These are phyloP conservation scores for Macquaria australasica DNA, from an alignment of 2,113 vertebrate genomes.

Conservation along the genomic window DNA sequence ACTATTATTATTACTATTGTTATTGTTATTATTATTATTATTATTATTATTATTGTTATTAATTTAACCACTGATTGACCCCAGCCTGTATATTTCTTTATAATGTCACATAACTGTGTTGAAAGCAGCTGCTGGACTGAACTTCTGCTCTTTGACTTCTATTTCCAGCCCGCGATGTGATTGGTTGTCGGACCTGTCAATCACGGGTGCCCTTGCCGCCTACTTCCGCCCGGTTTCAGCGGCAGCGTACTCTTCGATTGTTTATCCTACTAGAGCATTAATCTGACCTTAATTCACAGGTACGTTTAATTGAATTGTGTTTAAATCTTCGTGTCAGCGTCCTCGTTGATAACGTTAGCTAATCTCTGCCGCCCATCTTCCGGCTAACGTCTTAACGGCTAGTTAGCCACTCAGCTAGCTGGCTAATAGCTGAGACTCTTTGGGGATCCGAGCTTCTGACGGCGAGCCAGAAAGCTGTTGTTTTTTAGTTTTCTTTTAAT, in stretches of 20 bases:
- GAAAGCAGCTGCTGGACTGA: slow-evolving; percentile 30
- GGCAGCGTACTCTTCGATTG: slow-evolving; percentile 48
- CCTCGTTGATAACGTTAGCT: neutral
- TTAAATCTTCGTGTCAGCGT: neutral
- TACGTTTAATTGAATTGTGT: slow-evolving; percentile 34
- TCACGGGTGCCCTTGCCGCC: slow-evolving; percentile 75
- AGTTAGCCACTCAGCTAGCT: slow-evolving; percentile 52
- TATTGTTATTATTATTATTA: too few relatives aligned
- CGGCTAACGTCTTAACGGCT: slow-evolving; percentile 30
- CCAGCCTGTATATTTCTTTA: neutral
- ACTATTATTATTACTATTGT: too few relatives aligned
- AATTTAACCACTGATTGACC: neutral
- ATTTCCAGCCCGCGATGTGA: slow-evolving; percentile 34
- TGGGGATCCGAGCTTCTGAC: neutral
- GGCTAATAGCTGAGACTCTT: slow-evolving; percentile 4
- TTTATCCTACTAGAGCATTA: slow-evolving; percentile 46
- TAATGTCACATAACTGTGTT: slow-evolving; percentile 4
- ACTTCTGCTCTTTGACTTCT: slow-evolving; percentile 26
- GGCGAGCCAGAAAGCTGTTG: neutral
- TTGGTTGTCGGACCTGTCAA: slow-evolving; percentile 61
- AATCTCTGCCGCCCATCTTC: neutral
- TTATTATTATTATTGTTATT: too few relatives aligned
- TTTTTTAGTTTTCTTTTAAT: neutral
- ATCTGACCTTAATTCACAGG: slow-evolving; percentile 58
- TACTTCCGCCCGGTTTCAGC: slow-evolving; percentile 67